Conservation (phyloP, 2,888 invertebrate genomes). For the Temnothorax unifasciatus region DNA sequence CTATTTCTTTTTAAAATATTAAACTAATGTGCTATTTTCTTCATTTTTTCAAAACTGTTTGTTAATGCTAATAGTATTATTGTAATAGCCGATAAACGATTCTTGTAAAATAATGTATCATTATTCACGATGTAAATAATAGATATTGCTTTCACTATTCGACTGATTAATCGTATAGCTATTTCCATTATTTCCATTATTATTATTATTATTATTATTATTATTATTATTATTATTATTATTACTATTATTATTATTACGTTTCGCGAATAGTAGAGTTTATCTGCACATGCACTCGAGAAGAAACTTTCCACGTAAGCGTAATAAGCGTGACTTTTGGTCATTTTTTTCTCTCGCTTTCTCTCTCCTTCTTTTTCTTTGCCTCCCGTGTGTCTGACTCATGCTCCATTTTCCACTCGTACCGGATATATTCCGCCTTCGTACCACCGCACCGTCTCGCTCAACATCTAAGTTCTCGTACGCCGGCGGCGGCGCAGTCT, state of each 20-base stretch:
- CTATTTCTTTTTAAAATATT: background rate
- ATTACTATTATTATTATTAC: slow-evolving; percentile 4
- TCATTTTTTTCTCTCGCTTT: slow-evolving; percentile 16
- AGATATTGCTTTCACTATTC: background rate
- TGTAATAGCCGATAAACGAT: no score
- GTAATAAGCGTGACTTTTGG: slow-evolving; percentile 46
- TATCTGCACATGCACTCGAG: slow-evolving; percentile 15
- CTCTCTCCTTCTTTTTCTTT: background rate
- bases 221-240: slow-evolving; percentile 26
- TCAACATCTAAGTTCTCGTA: slow-evolving; percentile 30
- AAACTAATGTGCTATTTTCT: background rate
- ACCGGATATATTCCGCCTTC: slow-evolving; percentile 41
- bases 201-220: background rate
- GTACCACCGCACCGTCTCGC: slow-evolving; percentile 36
- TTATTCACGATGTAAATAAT: background rate
- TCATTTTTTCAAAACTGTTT: background rate
- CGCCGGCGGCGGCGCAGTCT: slow-evolving; percentile 11
- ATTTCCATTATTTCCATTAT: background rate
- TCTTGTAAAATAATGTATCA: background rate
- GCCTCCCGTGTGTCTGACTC: slow-evolving; percentile 10
- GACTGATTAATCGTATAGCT: slow-evolving; percentile 1
- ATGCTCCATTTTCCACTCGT: slow-evolving; percentile 43
- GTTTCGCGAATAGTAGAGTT: slow-evolving; percentile 10
- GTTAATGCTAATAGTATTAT: background rate
- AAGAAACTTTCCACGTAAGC: background rate